Percentiles rank a stretch among this genome's conserved stretches.
phyloP scores from a whole-genome alignment of 1,140 invertebrate genomes.

The Bombus haemorrhoidalis region DNA sequence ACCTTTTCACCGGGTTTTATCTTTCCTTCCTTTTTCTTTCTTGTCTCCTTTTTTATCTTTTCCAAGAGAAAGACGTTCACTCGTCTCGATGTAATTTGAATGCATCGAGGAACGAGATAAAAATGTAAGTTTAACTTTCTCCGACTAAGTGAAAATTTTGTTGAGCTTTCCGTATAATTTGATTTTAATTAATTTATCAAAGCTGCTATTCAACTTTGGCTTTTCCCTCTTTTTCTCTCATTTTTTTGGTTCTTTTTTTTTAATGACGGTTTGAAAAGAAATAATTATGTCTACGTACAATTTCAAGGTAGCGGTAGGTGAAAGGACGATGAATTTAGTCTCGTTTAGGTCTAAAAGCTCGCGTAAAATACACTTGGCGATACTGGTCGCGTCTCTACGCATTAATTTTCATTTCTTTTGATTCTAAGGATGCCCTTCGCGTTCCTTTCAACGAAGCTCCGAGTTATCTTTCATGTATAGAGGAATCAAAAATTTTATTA shows the following conservation, averaged over 20 bases:
- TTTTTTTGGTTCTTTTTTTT: neutral
- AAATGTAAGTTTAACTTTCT: neutral
- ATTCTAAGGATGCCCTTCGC: too few species aligned
- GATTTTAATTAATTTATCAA: conserved; percentile 24
- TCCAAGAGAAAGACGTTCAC: neutral
- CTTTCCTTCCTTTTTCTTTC: neutral
- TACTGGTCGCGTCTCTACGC: neutral
- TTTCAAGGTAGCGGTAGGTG: neutral
- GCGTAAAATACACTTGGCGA: neutral
- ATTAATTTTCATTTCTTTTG: neutral
- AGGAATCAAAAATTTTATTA: neutral
- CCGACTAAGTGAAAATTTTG: neutral
- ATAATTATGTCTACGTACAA: neutral
- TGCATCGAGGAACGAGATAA: neutral
- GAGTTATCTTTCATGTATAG: neutral
- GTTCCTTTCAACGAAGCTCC: neutral
- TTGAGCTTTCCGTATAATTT: neutral
- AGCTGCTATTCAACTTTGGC: neutral
- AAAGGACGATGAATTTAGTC: neutral
- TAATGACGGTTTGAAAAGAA: neutral
- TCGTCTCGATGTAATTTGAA: neutral
- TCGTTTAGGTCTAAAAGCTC: neutral
- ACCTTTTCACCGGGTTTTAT: too few species aligned
- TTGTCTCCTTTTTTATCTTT: neutral
- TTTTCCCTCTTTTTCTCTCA: too few species aligned